phyloP scores from a whole-genome alignment of 2,797 vertebrate genomes.

The Pyrocephalus nanus region DNA sequence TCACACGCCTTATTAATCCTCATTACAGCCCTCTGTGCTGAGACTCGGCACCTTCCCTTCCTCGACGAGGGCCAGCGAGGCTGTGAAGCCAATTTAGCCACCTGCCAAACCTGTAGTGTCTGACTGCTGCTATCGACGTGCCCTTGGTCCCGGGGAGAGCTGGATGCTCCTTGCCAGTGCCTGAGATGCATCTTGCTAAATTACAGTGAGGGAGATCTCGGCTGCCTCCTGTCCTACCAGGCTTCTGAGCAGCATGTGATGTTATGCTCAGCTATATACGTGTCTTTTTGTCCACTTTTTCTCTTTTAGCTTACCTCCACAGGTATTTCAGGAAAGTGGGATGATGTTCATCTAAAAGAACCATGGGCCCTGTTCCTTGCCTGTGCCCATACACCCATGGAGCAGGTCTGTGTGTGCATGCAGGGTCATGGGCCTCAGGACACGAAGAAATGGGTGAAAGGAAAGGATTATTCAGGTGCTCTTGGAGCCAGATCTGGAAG shows the following conservation, averaged over 20 bases:
- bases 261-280: rapidly evolving
- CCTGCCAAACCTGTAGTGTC: neutral
- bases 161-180: neutral
- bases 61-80: neutral
- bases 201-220: neutral
- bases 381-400: rapidly evolving
- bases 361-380: rapidly evolving
- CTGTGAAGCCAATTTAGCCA: slow-evolving; percentile 16
- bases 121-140: neutral
- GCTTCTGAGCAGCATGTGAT: neutral
- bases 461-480: neutral
- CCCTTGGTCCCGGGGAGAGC: slow-evolving; percentile 14
- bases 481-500: rapidly evolving
- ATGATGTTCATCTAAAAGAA: neutral
- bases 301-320: neutral
- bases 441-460: neutral
- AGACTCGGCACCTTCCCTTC: slow-evolving; percentile 3
- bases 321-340: neutral
- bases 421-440: neutral
- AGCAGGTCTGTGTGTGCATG: neutral
- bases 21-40: slow-evolving; percentile 62
- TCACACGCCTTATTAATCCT: slow-evolving; percentile 68
- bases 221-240: neutral
- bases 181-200: neutral
- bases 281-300: neutral